Base-by-base conservation (phyloP, 2,113 vertebrate genomes). In the Narcine bancroftii region DNA sequence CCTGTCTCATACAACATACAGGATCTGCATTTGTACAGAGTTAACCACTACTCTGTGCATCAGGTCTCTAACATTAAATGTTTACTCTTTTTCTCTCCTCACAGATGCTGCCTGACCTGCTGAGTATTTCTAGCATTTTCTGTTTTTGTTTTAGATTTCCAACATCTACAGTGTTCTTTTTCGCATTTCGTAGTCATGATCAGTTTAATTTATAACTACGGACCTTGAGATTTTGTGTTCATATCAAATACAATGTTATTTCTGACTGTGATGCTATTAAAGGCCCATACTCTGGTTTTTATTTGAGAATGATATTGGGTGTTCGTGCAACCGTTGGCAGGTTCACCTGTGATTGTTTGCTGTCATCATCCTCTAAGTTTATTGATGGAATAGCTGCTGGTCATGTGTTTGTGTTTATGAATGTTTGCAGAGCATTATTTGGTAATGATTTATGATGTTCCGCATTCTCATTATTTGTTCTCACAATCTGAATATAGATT, bases 371-470 rank as follows among this genome's bases (percentile, higher is more conserved):
- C 17, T 87, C 33, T 53, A 17, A 7, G 17, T 60, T 87, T 87
- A 87, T 87, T 87, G 81, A 87, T 87, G 81, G 81, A 87, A 24
- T 87, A 60, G 60, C 81, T 36, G 2, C 53, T 1, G 53, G 81
- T 53, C 77, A n/a, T 60, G 33, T 56, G 50, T 56, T 85, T 85
- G 81, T 87, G 53, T 87, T 87, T 87, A 63, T 87, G 81, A 60
- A 87, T 60, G 53, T 17, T 36, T 87, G 53, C 81, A 60, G 17
- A 0, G 33, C 36, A 63, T 42, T 33, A 87, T 60, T 87, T 60
- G 17, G 81, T 21, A 60, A 87, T 87, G 81, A 87, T 87, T 60
- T 60, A 87, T 87, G 81, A 36, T 60, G 33, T 6, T 19, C 81
- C 39, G n/a, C 53, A 21, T 87, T 60, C 53, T 60, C 81, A 87